These are phyloP conservation scores for Apogon hyalosoma DNA, from an alignment of 2,797 vertebrate species.

Conservation along the genomic window DNA sequence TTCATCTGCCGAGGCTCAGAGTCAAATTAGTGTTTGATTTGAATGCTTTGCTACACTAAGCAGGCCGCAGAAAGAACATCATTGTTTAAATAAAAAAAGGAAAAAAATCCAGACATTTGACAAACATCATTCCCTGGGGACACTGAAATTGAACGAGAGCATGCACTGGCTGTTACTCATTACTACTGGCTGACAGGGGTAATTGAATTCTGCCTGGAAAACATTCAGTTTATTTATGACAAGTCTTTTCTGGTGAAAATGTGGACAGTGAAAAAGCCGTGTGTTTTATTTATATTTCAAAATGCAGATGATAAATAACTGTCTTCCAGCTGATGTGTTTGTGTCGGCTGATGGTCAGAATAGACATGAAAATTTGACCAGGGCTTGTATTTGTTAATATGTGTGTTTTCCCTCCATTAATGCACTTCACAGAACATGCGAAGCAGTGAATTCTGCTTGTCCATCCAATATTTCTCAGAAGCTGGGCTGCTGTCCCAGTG, in stretches of 20 bases:
- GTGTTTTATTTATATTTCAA: slow-evolving; percentile 12
- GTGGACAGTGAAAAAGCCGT: slow-evolving; percentile 23
- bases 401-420: slow-evolving; percentile 9
- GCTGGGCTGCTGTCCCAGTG: slow-evolving; percentile 41
- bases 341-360: slow-evolving; percentile 3
- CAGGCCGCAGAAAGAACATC: slow-evolving; percentile 65
- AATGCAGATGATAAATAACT: slow-evolving; percentile 32
- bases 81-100: slow-evolving; percentile 46
- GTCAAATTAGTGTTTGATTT: slow-evolving; percentile 77
- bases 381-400: neutral
- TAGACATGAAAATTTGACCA: slow-evolving; percentile 9
- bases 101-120: slow-evolving; percentile 57
- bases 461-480: slow-evolving; percentile 48
- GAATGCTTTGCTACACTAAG: slow-evolving; percentile 70
- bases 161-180: slow-evolving; percentile 78
- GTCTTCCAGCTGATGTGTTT: slow-evolving; percentile 13
- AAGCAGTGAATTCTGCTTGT: slow-evolving; percentile 26
- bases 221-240: slow-evolving; percentile 70
- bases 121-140: slow-evolving; percentile 70
- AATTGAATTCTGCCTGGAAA: slow-evolving; percentile 78
- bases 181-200: slow-evolving; percentile 71
- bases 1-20: slow-evolving; percentile 64
- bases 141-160: slow-evolving; percentile 80
- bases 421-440: slow-evolving; percentile 15
- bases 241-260: slow-evolving; percentile 53